Conservation (phyloP, 1,140 invertebrate genomes). For the Chelonus insularis region DNA sequence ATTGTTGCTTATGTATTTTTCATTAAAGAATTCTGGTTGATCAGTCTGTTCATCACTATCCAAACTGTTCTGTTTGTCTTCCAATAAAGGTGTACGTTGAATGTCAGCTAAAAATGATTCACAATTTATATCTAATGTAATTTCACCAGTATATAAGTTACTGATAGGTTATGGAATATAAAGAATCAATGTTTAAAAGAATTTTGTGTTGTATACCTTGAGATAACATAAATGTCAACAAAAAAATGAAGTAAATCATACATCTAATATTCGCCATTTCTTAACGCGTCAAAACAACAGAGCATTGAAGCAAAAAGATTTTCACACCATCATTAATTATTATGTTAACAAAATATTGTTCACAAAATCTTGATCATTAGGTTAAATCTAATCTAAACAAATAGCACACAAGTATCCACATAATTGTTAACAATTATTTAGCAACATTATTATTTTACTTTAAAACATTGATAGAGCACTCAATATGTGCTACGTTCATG, state of each 20-base stretch:
- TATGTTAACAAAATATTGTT: too few relatives aligned
- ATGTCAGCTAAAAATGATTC: conserved; percentile 33
- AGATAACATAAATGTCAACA: conserved; percentile 47
- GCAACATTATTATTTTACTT: too few relatives aligned
- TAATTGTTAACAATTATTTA: too few relatives aligned
- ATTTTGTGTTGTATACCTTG: conserved; percentile 37
- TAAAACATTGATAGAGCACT: too few relatives aligned
- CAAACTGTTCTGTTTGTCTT: conserved; percentile 37
- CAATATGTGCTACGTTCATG: too few relatives aligned
- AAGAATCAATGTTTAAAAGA: not conserved
- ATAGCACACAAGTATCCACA: too few relatives aligned
- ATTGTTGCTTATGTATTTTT: conserved; percentile 21
- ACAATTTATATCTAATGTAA: conserved; percentile 1
- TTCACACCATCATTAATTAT: too few relatives aligned
- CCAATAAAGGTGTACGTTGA: conserved; percentile 37
- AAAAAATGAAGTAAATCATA: conserved; percentile 49
- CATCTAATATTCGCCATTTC: conserved; percentile 55
- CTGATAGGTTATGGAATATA: not conserved
- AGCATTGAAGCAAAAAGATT: conserved; percentile 18
- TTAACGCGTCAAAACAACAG: conserved; percentile 50
- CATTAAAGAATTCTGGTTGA: conserved; percentile 31
- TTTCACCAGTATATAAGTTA: conserved; percentile 18
- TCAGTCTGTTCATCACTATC: conserved; percentile 39
- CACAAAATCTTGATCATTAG: too few relatives aligned
- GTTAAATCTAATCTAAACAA: too few relatives aligned